phyloP scores from a whole-genome alignment of 2,797 vertebrate species.

The Anguilla anguilla region DNA sequence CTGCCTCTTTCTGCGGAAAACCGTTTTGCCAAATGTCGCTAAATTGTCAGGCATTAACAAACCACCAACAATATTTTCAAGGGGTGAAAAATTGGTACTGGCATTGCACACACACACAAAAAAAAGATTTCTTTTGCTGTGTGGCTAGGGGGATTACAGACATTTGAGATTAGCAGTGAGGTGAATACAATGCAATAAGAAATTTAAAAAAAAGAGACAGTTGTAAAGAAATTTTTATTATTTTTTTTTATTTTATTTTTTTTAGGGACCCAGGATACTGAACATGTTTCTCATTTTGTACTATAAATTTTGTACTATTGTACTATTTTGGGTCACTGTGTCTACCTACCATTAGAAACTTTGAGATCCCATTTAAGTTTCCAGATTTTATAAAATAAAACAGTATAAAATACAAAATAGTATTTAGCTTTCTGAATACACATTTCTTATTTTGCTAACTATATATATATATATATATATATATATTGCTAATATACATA shows the following conservation, averaged over 20 bases:
- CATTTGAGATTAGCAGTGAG: neutral
- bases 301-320: neutral
- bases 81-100: neutral
- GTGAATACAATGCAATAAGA: too few species aligned
- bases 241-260: too few species aligned
- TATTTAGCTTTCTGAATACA: too few species aligned
- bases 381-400: neutral
- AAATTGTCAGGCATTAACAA: neutral
- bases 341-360: constrained; percentile 11
- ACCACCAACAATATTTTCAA: neutral
- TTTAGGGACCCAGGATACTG: constrained; percentile 6
- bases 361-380: constrained; percentile 23
- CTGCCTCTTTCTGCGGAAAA: neutral
- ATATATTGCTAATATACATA: too few species aligned
- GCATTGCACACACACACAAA: neutral
- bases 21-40: neutral
- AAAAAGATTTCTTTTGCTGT: neutral
- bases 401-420: too few species aligned
- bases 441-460: too few species aligned
- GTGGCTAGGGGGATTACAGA: neutral
- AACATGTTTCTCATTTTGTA: constrained; percentile 24
- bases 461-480: too few species aligned
- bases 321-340: neutral
- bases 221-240: neutral
- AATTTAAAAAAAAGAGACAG: neutral